Percentiles rank a stretch among this genome's conserved stretches.
phyloP scores from a whole-genome alignment of 2,797 vertebrate genomes.

The Spinus pinus region DNA sequence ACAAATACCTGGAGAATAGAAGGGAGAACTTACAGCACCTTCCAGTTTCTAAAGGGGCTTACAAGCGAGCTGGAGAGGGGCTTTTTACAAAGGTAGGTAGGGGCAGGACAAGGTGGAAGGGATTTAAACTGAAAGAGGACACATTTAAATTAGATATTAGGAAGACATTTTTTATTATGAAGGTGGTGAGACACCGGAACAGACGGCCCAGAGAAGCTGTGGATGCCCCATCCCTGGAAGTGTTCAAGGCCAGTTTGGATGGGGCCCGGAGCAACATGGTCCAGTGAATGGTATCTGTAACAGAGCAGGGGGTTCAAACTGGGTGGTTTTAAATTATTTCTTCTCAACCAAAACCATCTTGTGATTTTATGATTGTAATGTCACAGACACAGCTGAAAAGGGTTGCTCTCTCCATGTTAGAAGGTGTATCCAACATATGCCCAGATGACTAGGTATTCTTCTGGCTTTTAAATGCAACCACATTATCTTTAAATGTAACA shows the following conservation, averaged over 20 bases:
- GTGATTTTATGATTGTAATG: background rate
- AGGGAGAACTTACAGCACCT: background rate
- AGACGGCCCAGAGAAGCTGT: background rate
- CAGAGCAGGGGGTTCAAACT: accelerated
- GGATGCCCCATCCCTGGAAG: background rate
- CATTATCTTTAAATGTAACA: background rate
- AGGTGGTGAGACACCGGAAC: background rate
- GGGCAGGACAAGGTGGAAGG: background rate
- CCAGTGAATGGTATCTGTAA: background rate
- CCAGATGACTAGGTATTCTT: background rate
- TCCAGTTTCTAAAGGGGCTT: background rate
- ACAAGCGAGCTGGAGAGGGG: background rate
- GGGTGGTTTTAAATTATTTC: background rate
- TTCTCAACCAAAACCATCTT: background rate
- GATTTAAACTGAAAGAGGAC: background rate
- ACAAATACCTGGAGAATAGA: background rate
- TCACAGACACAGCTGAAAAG: background rate
- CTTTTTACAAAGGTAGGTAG: background rate
- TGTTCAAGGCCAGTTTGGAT: background rate
- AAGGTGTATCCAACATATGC: background rate
- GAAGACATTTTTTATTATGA: background rate
- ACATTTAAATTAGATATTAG: background rate
- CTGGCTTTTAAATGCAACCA: background rate
- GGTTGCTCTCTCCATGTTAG: background rate
- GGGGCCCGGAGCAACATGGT: background rate